Evolutionary conservation across 2,113 vertebrate species (phyloP).

Genomic region (Herpailurus yagouaroundi): DNA sequence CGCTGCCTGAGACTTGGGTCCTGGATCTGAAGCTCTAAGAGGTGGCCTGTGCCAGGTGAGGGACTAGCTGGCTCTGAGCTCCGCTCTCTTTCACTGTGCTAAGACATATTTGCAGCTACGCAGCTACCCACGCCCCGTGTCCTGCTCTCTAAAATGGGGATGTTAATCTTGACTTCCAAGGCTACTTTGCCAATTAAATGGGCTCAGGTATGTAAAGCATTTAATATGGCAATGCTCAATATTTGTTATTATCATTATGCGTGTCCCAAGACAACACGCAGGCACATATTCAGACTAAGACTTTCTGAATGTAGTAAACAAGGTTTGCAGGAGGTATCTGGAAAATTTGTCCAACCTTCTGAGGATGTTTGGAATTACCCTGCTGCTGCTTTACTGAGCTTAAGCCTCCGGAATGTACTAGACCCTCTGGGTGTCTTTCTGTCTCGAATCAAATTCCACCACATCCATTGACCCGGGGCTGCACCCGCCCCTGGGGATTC

Average conservation of each 20-base stretch:
- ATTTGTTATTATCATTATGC: background rate
- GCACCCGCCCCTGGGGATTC: background rate
- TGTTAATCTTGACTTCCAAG: background rate
- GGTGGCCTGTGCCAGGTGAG: background rate
- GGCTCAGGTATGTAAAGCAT: background rate
- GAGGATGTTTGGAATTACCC: background rate
- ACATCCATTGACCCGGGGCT: background rate
- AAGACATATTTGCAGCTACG: background rate
- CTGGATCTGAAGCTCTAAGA: background rate
- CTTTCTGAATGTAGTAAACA: background rate
- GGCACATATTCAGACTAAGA: background rate
- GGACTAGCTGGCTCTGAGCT: background rate
- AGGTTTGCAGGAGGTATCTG: background rate
- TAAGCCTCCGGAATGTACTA: background rate
- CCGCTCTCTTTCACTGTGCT: background rate
- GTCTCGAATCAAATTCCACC: background rate
- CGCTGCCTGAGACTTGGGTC: background rate
- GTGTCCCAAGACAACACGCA: background rate
- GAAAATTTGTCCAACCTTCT: background rate
- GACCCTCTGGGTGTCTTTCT: background rate
- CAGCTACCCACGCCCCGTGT: background rate
- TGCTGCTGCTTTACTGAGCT: background rate
- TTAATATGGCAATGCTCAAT: background rate
- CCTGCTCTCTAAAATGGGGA: background rate
- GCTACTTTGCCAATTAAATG: background rate